These are phyloP conservation scores for Drosophila quasianomalipes DNA, from an alignment of 2,888 invertebrate species.

Conservation along the genomic window DNA sequence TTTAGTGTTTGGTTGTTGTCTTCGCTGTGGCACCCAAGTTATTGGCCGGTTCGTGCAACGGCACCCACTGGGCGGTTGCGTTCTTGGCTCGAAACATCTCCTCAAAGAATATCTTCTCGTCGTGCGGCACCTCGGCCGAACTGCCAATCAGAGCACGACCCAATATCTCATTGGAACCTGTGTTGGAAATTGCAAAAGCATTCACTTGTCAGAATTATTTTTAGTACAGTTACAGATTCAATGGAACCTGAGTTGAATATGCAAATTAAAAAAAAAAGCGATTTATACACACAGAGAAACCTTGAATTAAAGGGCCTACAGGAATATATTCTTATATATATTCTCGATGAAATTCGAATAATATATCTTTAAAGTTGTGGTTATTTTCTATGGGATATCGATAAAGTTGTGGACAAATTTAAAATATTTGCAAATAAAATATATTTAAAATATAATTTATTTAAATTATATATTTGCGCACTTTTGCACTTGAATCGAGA, in stretches of 20 bases:
- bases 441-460: background rate
- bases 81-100: conserved; percentile 87
- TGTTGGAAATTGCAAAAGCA: background rate
- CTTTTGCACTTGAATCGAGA: background rate
- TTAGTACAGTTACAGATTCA: background rate
- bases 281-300: background rate
- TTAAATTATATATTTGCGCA: background rate
- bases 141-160: conserved; percentile 87
- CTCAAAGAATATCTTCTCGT: conserved; percentile 87
- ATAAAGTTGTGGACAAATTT: background rate
- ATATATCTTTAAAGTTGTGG: no score
- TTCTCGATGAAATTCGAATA: background rate
- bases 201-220: background rate
- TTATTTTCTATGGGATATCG: background rate
- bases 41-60: conserved; percentile 83
- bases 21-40: conserved; percentile 62
- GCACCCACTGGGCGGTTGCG: conserved; percentile 88
- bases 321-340: no score
- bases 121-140: conserved; percentile 84
- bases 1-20: conserved; percentile 60
- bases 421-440: fast-evolving
- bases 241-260: background rate
- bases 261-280: background rate
- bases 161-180: conserved; percentile 87
- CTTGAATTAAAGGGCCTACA: no score